Percentiles rank a stretch among this genome's conserved stretches.
These are phyloP conservation scores for Nemapogon koenigi DNA, from an alignment of 2,888 invertebrate genomes.

Conservation along the genomic window DNA sequence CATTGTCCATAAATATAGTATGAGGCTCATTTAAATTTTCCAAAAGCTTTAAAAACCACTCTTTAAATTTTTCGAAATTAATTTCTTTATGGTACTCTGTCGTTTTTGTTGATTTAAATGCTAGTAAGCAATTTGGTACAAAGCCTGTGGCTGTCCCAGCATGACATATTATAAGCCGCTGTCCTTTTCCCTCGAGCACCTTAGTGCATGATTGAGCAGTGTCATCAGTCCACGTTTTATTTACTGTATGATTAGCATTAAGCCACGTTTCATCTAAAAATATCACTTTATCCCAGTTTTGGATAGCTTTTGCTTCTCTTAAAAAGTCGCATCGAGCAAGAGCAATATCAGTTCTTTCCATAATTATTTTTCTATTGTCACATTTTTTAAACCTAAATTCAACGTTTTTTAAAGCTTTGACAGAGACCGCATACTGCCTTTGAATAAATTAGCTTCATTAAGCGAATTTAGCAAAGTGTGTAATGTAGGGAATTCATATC, in stretches of 20 bases:
- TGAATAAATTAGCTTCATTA: conserved; percentile 9
- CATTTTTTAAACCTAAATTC: conserved; percentile 14
- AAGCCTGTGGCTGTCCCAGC: conserved; percentile 9
- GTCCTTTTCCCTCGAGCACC: conserved; percentile 9
- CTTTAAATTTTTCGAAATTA: conserved; percentile 14
- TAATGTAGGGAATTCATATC: conserved; percentile 10
- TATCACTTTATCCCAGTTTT: conserved; percentile 16
- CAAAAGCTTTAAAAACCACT: conserved; percentile 4
- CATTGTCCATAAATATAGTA: conserved; percentile 5
- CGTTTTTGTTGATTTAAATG: conserved; percentile 10
- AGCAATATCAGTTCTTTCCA: conserved; percentile 14
- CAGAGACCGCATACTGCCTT: conserved; percentile 11
- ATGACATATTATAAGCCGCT: conserved; percentile 10
- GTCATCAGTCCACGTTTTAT: conserved; percentile 14
- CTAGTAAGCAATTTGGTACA: conserved; percentile 15
- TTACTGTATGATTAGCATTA: too few relatives aligned
- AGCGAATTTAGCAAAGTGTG: background rate
- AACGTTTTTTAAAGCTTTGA: conserved; percentile 11
- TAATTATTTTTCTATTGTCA: conserved; percentile 16
- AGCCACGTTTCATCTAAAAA: conserved; percentile 18
- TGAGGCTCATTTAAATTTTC: conserved; percentile 2
- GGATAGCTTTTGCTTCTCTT: conserved; percentile 16
- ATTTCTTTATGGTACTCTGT: conserved; percentile 16
- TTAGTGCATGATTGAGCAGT: conserved; percentile 8
- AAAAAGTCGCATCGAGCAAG: conserved; percentile 13